phyloP scores from a whole-genome alignment of 2,113 vertebrate genomes.

The Zosterops borbonicus region DNA sequence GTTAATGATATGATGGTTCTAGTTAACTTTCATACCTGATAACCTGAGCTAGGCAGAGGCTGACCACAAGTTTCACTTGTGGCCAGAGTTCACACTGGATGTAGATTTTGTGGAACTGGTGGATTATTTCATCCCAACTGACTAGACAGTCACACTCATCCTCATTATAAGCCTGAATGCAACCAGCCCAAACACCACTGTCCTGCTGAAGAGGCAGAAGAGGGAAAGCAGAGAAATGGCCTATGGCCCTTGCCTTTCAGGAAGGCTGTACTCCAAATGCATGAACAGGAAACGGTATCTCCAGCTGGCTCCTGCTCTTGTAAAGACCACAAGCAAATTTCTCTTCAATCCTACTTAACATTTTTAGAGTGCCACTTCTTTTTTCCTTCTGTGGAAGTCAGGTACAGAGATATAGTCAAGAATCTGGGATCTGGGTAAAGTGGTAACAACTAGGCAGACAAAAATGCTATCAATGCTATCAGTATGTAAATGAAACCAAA shows the following conservation, averaged over 20 bases:
- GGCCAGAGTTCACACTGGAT: neutral
- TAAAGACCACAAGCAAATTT: neutral
- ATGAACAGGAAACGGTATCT: fast-evolving
- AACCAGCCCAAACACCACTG: neutral
- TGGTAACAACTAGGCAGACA: neutral
- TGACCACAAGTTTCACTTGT: neutral
- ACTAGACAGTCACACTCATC: neutral
- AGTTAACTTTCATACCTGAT: neutral
- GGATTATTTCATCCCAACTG: neutral
- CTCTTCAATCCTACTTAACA: neutral
- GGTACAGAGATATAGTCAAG: neutral
- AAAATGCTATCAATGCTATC: neutral
- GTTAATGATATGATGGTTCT: neutral
- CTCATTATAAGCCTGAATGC: neutral
- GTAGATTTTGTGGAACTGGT: neutral
- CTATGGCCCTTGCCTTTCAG: neutral
- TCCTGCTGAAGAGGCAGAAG: neutral
- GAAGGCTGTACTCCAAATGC: neutral
- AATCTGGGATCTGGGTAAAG: neutral
- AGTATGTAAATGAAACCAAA: neutral
- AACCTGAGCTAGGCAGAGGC: neutral
- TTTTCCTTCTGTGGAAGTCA: neutral
- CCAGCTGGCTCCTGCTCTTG: neutral
- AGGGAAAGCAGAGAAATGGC: neutral
- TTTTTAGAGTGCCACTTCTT: neutral